Conservation (phyloP, 2,797 vertebrate species). For the Chromobotia macracanthus region DNA sequence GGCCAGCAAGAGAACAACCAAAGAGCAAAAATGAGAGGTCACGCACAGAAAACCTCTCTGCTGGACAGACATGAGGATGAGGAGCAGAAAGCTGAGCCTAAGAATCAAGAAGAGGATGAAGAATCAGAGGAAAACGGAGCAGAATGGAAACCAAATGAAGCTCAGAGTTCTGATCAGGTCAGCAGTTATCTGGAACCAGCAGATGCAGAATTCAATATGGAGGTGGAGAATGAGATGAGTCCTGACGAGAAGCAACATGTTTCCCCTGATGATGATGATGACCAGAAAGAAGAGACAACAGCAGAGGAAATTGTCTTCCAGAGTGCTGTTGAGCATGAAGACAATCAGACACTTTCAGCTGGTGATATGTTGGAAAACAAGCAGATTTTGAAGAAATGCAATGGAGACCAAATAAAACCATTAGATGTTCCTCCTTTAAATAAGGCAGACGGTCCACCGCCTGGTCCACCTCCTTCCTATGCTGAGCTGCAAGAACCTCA, state of each 20-base stretch:
- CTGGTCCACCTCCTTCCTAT: slow-evolving; percentile 1
- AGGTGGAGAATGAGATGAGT: slow-evolving; percentile 16
- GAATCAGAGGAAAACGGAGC: slow-evolving; percentile 57
- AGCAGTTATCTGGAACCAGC: slow-evolving; percentile 12
- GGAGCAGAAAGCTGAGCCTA: slow-evolving; percentile 60
- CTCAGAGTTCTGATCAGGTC: slow-evolving; percentile 23
- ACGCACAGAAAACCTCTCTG: slow-evolving; percentile 23
- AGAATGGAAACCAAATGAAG: slow-evolving; percentile 35
- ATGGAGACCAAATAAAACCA: neutral
- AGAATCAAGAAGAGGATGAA: slow-evolving; percentile 62
- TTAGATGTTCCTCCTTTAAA: neutral
- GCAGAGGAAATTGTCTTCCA: slow-evolving; percentile 8
- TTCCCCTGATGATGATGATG: slow-evolving; percentile 22
- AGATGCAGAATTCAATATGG: slow-evolving; percentile 16
- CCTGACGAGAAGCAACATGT: slow-evolving; percentile 5
- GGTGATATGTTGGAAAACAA: slow-evolving; percentile 18
- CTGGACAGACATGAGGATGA: slow-evolving; percentile 60
- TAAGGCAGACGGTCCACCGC: too few relatives aligned
- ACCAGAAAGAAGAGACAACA: neutral
- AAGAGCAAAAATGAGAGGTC: slow-evolving; percentile 81
- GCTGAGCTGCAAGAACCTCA: slow-evolving; percentile 18
- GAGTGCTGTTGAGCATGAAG: slow-evolving; percentile 11
- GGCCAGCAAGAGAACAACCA: slow-evolving; percentile 79
- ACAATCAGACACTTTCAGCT: slow-evolving; percentile 28
- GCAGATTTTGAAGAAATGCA: neutral